Evolutionary conservation across 1,140 invertebrate species (phyloP), one percentile per base, ranked within the genome.

Genomic region (Camponotus floridanus): DNA sequence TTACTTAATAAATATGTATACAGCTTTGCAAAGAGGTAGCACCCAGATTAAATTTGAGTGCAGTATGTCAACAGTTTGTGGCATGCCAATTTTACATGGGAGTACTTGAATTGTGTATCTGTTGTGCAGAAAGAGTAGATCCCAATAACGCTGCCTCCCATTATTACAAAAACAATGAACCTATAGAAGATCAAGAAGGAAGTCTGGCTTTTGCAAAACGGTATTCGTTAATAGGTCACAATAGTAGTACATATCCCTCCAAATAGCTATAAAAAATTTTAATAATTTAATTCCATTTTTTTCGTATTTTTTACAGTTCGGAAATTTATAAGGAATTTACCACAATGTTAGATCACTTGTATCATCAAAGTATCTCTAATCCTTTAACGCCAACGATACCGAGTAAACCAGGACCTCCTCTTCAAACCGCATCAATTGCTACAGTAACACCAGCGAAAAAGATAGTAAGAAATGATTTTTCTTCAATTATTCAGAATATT

Each of bases 311-410:
- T 91, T 93, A 76, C 90, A 98, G 98, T 92, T 97, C 97, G 96
- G 98, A 98, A 92, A 98, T 98, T 91, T 99, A 99, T 93, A 98
- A 98, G 90, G 97, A 98, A 94, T 96, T 99, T 11, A 97, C 97
- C 31, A 95, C 96, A 15, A 97, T 98, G 89, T 93, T 99, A 64
- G 97, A 98, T 90, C 96, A 97, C 85, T 94, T 99, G 6, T 97
- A 98, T 92, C 97, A 97, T 87, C 95, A 97, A 92, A 97, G 97
- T 90, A 95, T 95, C n/a, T 94, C 94, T 0, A 94, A 93, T 93
- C 36, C 95, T 90, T 91, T 93, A 84, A 95, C 93, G 80, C 94
- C 95, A 26, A 94, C 91, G 3, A 91, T 95, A 48, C 94, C 95
- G 0, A 92, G 92, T 57, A 94, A 95, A 83, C 92, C 94, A 8